phyloP scores from a whole-genome alignment of 2,888 invertebrate genomes.

The Macaria notata region DNA sequence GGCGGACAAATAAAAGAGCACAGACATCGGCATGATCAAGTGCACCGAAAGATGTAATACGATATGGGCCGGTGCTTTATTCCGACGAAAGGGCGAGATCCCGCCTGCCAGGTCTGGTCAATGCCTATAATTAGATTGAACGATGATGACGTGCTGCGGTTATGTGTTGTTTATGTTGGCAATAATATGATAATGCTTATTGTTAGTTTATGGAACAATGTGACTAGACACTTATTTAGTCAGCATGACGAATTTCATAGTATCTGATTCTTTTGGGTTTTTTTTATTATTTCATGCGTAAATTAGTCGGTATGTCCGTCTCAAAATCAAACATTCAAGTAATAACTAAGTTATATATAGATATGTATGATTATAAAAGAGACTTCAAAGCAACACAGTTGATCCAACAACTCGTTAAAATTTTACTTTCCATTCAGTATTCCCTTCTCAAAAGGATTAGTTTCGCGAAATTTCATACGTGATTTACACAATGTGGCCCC shows the following conservation, averaged over 20 bases:
- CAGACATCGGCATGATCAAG: conserved; percentile 76
- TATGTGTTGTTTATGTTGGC: conserved; percentile 26
- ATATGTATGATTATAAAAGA: too few relatives aligned
- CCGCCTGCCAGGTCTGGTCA: conserved; percentile 38
- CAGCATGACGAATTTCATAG: not conserved
- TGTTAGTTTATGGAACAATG: conserved; percentile 26
- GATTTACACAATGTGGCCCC: conserved; percentile 43
- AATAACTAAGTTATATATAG: too few relatives aligned
- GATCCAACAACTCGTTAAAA: conserved; percentile 26
- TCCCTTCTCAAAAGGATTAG: conserved; percentile 27
- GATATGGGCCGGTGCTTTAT: conserved; percentile 69
- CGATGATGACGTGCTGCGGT: conserved; percentile 40
- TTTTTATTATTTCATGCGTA: too few relatives aligned
- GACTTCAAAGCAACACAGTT: conserved; percentile 15
- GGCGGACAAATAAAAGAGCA: conserved; percentile 65
- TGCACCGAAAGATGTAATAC: conserved; percentile 73
- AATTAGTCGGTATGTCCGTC: too few relatives aligned
- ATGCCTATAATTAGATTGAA: conserved; percentile 63
- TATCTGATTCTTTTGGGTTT: too few relatives aligned
- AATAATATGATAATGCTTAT: conserved; percentile 33
- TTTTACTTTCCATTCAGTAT: conserved; percentile 29
- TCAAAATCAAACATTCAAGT: too few relatives aligned
- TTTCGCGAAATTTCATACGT: conserved; percentile 40
- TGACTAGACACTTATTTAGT: not conserved
- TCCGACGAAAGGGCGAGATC: conserved; percentile 39